These are phyloP conservation scores for Noctua janthe DNA, from an alignment of 2,888 invertebrate genomes.

Conservation along the genomic window DNA sequence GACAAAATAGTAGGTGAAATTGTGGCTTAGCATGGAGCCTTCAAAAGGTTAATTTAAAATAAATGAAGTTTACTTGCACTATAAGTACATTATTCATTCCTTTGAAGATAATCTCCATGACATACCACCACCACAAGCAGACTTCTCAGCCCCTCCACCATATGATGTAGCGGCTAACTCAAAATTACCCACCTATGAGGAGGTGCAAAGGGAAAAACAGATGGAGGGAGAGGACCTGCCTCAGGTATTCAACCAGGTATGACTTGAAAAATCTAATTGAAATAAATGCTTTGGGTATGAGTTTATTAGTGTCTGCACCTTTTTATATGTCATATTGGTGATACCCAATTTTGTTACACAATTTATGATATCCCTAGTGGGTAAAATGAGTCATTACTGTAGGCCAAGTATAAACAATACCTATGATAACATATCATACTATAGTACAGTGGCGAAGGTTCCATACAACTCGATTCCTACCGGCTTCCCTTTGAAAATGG, in stretches of 20 bases:
- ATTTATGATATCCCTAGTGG: constrained; percentile 1
- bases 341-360: not conserved
- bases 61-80: not conserved
- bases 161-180: constrained; percentile 95
- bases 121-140: constrained; percentile 95
- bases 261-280: not conserved
- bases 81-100: constrained; percentile 3
- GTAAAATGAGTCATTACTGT: not conserved
- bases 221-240: constrained; percentile 92
- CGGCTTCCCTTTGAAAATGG: no score
- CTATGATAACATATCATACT: constrained; percentile 3
- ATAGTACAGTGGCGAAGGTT: not conserved
- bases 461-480: no score
- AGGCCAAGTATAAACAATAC: not conserved
- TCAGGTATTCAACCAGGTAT: constrained; percentile 73
- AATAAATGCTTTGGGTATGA: no score
- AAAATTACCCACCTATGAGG: constrained; percentile 97
- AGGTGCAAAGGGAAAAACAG: constrained; percentile 96
- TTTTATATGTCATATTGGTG: not conserved
- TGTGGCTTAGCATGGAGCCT: no score
- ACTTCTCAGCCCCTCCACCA: constrained; percentile 96
- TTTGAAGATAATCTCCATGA: constrained; percentile 86
- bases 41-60: not conserved
- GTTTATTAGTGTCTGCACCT: no score
- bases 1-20: no score